Evolutionary conservation across 2,797 vertebrate genomes (phyloP).

Genomic region (Sphaeramia orbicularis): DNA sequence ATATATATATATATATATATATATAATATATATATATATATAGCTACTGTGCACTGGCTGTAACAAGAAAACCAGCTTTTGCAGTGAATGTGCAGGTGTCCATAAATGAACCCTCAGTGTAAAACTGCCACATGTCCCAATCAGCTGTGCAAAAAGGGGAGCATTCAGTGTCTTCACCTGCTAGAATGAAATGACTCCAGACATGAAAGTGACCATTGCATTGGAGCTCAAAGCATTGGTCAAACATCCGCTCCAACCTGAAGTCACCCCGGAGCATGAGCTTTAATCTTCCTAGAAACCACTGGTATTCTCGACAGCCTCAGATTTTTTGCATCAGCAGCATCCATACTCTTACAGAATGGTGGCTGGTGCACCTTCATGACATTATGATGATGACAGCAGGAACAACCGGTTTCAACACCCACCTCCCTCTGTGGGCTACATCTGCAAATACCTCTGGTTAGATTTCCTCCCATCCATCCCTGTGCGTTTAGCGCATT

Average conservation of each 20-base stretch:
- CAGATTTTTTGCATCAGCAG: conserved; percentile 63
- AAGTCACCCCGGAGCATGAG: conserved; percentile 10
- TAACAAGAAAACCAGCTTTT: conserved; percentile 5
- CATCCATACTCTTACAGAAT: conserved; percentile 40
- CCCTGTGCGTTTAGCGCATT: conserved; percentile 22
- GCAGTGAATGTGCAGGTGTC: conserved; percentile 41
- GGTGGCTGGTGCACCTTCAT: conserved; percentile 34
- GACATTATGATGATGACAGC: conserved; percentile 58
- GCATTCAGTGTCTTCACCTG: conserved; percentile 24
- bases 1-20: no score
- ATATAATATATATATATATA: no score
- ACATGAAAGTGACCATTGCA: conserved; percentile 30
- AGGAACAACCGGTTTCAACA: conserved; percentile 39
- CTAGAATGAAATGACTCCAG: conserved; percentile 14
- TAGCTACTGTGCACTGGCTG: conserved; percentile 5
- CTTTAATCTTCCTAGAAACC: conserved; percentile 9
- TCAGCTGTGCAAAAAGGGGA: conserved; percentile 46
- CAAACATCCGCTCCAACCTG: conserved; percentile 19
- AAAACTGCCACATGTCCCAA: conserved; percentile 53
- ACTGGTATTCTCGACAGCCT: conserved; percentile 25
- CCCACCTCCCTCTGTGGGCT: conserved; percentile 27
- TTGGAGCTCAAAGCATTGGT: conserved; percentile 25
- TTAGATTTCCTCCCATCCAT: conserved; percentile 41
- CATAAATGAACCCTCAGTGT: conserved; percentile 21
- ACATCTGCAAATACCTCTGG: conserved; percentile 41